These are phyloP conservation scores for Diabrotica balteata DNA, from an alignment of 2,888 invertebrate species.

Conservation along the genomic window DNA sequence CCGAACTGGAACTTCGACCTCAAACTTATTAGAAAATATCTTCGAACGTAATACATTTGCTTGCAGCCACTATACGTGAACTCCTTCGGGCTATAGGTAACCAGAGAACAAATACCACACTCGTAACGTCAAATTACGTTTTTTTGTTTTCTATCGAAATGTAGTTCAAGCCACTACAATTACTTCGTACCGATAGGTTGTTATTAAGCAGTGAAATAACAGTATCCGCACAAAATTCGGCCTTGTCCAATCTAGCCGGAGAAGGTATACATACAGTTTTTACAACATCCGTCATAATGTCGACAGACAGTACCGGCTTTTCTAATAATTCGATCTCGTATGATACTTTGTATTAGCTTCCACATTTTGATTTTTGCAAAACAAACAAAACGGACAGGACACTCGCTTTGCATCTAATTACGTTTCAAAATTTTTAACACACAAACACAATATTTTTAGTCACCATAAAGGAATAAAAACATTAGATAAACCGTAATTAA, in stretches of 20 bases:
- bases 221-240: background rate
- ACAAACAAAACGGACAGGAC: no score
- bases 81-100: conserved; percentile 3
- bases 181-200: background rate
- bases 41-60: no score
- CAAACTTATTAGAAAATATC: no score
- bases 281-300: conserved; percentile 2
- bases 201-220: conserved; percentile 1
- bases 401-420: no score
- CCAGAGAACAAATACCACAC: background rate
- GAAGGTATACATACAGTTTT: background rate
- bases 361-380: no score
- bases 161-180: background rate
- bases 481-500: no score
- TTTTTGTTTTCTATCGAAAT: conserved; percentile 2
- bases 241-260: background rate
- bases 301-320: background rate
- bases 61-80: background rate
- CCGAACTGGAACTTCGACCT: no score
- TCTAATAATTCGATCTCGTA: no score
- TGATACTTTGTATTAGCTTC: no score
- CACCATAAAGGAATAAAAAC: no score
- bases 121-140: conserved; percentile 1
- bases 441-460: no score
- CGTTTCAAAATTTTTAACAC: no score